phyloP scores from a whole-genome alignment of 2,113 vertebrate genomes.

The Laticauda laticaudata region DNA sequence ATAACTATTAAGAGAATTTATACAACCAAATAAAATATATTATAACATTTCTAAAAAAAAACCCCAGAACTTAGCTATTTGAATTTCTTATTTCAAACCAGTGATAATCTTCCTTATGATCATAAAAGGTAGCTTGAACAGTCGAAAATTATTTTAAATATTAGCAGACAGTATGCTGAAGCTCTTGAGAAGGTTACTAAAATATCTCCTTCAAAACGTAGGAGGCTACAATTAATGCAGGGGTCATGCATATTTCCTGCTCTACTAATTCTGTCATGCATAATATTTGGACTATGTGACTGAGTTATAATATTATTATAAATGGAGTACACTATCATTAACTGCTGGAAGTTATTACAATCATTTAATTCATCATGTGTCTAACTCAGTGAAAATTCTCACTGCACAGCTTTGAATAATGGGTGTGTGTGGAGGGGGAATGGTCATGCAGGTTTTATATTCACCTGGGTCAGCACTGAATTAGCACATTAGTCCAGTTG shows the following conservation, averaged over 20 bases:
- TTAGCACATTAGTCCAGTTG: not conserved
- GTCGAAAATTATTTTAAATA: slow-evolving; percentile 33
- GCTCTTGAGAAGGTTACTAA: slow-evolving; percentile 1
- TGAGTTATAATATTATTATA: not conserved
- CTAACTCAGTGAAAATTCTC: not conserved
- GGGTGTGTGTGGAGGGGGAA: not conserved
- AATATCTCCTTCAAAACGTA: slow-evolving; percentile 15
- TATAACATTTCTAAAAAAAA: slow-evolving; percentile 63
- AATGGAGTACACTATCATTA: not conserved
- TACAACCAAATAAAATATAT: slow-evolving; percentile 65
- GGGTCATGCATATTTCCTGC: not conserved
- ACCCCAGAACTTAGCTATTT: slow-evolving; percentile 30
- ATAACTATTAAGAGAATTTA: slow-evolving; percentile 41
- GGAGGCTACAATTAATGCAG: slow-evolving; percentile 3
- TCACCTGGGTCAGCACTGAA: not conserved
- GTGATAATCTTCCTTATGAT: slow-evolving; percentile 41
- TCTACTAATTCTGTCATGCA: not conserved
- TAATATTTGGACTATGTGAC: not conserved
- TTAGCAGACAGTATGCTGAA: not conserved
- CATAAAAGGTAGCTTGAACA: slow-evolving; percentile 39
- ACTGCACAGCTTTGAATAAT: slow-evolving; percentile 15
- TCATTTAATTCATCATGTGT: not conserved
- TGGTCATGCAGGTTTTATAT: not conserved
- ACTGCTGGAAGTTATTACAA: not conserved
- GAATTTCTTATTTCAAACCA: slow-evolving; percentile 21